Base-by-base conservation (phyloP, 1,140 invertebrate genomes). In the Drosophila micromelanica region DNA sequence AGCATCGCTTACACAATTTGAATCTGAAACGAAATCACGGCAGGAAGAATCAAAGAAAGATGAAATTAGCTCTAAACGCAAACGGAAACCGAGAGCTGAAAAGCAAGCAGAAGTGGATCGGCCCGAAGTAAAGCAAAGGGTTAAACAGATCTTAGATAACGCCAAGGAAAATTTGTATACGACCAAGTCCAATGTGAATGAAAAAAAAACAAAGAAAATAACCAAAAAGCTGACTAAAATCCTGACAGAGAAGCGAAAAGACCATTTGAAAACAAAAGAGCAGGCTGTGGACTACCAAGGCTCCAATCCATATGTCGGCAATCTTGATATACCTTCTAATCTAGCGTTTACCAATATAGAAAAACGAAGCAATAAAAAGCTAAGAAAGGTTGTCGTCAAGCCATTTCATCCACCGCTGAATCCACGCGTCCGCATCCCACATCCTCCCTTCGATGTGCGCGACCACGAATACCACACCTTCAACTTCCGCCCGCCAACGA, bases 401-500 rank as follows among this genome's bases (percentile, higher is more conserved):
- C 73, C 77, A 35, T 80, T 67, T 11, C 64, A 74, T 49, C 84
- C 84, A 0, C 84, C 84, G 0, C 32, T 89, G 6, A 89, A 89
- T 78, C 84, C 79, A 0, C 73, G 84, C 13, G 49, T 89, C 5
- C 85, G 70, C 6, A 69, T 59, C 40, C 84, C 84, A 5, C 69
- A 57, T 0, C 84, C 84, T 0, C 84, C 84, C 6, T 89, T 89
- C n/a, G 84, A 89, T 70, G 84, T 48, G 3, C 65, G 84, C 6
- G 84, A 89, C 9, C 73, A 72, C 2, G 84, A 89, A 23, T 89
- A 70, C 20, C 84, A 89, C 49, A 89, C 84, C 0, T 35, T 84
- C 32, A 57, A 3, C 40, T 72, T 40, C 52, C 67, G 59, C 0
- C 4, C 62, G 3, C 51, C 42, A 15, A 48, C 64, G n/a, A 13